Conservation (phyloP, 2,113 vertebrate genomes). For the Oenanthe melanoleuca region DNA sequence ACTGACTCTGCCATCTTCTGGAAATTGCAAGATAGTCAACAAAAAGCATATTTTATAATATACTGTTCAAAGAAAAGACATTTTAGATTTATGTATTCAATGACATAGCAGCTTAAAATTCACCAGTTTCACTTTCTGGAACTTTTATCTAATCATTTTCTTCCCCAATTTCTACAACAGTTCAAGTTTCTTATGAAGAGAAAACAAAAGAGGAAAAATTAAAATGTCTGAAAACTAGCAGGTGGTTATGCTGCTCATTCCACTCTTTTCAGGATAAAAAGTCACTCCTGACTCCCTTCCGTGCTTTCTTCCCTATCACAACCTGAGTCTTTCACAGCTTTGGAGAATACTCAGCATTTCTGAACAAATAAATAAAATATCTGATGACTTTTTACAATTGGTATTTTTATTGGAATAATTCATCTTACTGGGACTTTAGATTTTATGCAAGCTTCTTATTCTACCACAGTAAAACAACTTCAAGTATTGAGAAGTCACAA, state of each 20-base stretch:
- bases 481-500: neutral
- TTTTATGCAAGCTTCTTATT: neutral
- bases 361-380: neutral
- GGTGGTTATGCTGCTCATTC: neutral
- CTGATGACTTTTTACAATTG: neutral
- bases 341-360: neutral
- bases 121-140: neutral
- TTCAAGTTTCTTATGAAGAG: neutral
- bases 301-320: neutral
- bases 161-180: neutral
- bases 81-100: neutral
- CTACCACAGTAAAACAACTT: neutral
- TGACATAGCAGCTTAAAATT: neutral
- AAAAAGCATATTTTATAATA: neutral
- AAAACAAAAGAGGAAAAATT: neutral
- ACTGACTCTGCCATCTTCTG: conserved; percentile 44
- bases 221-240: neutral
- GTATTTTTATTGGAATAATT: neutral
- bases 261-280: neutral
- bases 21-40: neutral
- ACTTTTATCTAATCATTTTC: neutral
- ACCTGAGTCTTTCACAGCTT: neutral
- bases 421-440: neutral
- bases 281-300: neutral
- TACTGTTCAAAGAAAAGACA: neutral